Percentiles rank a stretch among this genome's conserved stretches.
phyloP scores from a whole-genome alignment of 2,113 vertebrate genomes.

The Leptodactylus fuscus region DNA sequence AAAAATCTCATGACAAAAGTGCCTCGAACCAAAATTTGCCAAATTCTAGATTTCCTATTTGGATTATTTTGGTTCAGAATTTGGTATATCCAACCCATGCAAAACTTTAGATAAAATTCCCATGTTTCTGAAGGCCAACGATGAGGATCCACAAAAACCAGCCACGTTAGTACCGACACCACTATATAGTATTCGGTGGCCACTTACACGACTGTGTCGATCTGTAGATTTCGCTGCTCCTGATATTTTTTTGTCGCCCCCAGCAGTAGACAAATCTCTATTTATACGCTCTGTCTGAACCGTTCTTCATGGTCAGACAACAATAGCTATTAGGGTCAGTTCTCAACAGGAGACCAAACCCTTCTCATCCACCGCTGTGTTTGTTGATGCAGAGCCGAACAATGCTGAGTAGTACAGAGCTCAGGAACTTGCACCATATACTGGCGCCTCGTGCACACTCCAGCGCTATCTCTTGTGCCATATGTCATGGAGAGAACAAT shows the following conservation, averaged over 20 bases:
- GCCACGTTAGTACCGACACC: background rate
- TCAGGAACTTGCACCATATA: conserved; percentile 11
- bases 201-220: background rate
- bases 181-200: background rate
- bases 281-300: conserved; percentile 28
- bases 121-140: too few species aligned
- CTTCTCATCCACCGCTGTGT: conserved; percentile 33
- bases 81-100: background rate
- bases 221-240: background rate
- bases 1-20: too few species aligned
- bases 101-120: background rate
- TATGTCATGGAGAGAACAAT: background rate
- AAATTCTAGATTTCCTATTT: too few species aligned
- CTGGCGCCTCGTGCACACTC: conserved; percentile 2
- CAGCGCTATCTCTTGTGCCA: background rate
- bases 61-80: background rate
- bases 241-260: background rate
- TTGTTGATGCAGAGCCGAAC: conserved; percentile 40
- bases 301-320: conserved; percentile 39
- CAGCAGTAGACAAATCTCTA: conserved; percentile 28
- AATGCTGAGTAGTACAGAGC: background rate
- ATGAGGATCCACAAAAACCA: background rate
- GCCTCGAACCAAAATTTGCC: too few species aligned
- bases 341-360: conserved; percentile 43
- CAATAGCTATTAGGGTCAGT: conserved; percentile 42